Evolutionary conservation across 2,888 invertebrate species (phyloP).

Genomic region (Ganaspis brasiliensis): DNA sequence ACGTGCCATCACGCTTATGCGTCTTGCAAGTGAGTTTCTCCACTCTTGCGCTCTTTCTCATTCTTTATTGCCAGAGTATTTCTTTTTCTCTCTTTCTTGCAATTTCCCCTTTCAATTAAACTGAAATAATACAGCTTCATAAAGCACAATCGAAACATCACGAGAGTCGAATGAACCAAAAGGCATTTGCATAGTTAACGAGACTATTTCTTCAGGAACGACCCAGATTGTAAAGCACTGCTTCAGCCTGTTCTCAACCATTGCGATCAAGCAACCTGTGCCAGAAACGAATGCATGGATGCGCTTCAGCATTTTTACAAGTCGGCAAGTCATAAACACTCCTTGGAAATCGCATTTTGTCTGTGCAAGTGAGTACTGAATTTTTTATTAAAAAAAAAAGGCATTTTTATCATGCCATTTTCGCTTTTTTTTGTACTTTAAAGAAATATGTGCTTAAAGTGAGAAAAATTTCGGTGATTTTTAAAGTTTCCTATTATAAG

Average conservation of each 20-base stretch:
- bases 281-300: slow-evolving; percentile 93
- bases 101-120: slow-evolving; percentile 44
- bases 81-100: slow-evolving; percentile 20
- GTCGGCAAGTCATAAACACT: slow-evolving; percentile 90
- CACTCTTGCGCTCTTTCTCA: background rate
- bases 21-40: slow-evolving; percentile 76
- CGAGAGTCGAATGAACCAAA: slow-evolving; percentile 48
- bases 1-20: slow-evolving; percentile 91
- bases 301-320: slow-evolving; percentile 93
- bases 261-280: slow-evolving; percentile 90
- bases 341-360: slow-evolving; percentile 95
- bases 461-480: too few relatives aligned
- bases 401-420: background rate
- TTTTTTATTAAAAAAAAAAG: background rate
- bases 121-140: slow-evolving; percentile 39
- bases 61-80: slow-evolving; percentile 40
- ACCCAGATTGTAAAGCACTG: slow-evolving; percentile 89
- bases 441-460: too few relatives aligned
- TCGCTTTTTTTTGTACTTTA: background rate
- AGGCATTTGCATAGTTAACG: slow-evolving; percentile 54
- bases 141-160: slow-evolving; percentile 35
- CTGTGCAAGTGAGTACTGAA: slow-evolving; percentile 91
- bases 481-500: too few relatives aligned
- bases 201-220: slow-evolving; percentile 84
- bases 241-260: slow-evolving; percentile 92